Evolutionary conservation across 2,888 invertebrate species (phyloP).

Genomic region (Chrysolina oricalcia): DNA sequence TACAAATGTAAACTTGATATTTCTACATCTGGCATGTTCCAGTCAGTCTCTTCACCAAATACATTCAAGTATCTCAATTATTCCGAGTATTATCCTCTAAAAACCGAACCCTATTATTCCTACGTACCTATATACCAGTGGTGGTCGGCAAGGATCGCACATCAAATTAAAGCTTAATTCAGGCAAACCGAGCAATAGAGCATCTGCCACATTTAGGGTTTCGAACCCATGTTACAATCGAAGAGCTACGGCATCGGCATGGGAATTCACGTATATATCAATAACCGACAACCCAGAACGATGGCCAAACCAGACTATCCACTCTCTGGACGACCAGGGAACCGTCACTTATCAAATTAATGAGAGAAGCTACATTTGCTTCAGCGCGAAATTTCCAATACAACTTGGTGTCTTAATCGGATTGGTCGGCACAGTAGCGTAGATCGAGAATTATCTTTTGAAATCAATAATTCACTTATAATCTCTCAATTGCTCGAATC

Average conservation of each 20-base stretch:
- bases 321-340: constrained; percentile 41
- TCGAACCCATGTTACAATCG: constrained; percentile 51
- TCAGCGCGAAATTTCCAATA: constrained; percentile 31
- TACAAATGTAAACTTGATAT: too few species aligned
- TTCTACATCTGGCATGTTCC: too few species aligned
- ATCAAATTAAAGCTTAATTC: constrained; percentile 51
- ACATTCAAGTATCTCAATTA: neutral
- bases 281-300: constrained; percentile 44
- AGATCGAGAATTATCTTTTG: neutral
- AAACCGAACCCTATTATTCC: neutral
- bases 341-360: constrained; percentile 48
- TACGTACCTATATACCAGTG: neutral
- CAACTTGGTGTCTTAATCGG: constrained; percentile 1
- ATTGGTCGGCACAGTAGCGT: neutral
- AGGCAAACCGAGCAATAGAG: constrained; percentile 46
- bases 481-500: too few species aligned
- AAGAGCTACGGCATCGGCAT: constrained; percentile 43
- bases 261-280: constrained; percentile 52
- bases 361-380: constrained; percentile 45
- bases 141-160: constrained; percentile 33
- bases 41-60: neutral
- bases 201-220: constrained; percentile 44
- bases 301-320: constrained; percentile 41
- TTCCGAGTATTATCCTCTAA: neutral
- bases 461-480: too few species aligned